A percentile compares a stretch with the other conserved stretches of the same genome.
Evolutionary conservation across 2,113 vertebrate species (phyloP).

Genomic region (Panurus biarmicus): DNA sequence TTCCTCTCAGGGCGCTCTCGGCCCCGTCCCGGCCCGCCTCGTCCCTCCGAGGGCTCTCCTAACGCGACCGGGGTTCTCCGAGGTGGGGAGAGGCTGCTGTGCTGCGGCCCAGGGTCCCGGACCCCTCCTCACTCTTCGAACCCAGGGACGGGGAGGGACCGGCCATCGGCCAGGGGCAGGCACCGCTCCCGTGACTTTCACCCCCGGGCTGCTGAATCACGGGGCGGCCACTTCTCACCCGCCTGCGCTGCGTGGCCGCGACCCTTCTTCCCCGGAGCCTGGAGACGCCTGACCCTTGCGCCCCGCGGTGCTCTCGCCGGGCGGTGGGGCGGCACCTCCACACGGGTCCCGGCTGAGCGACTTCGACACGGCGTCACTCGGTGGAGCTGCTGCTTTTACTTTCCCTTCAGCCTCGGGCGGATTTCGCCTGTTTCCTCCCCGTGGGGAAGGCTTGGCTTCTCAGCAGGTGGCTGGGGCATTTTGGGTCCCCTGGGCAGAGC

Average conservation of each 20-base stretch:
- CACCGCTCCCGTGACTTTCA: not conserved
- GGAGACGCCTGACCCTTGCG: not conserved
- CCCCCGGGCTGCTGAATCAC: constrained; percentile 19
- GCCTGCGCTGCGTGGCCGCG: not conserved
- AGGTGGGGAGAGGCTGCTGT: not conserved
- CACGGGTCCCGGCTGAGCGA: not conserved
- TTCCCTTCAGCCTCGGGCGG: not conserved
- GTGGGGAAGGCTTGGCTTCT: not conserved
- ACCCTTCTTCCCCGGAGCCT: not conserved
- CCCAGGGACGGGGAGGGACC: not conserved
- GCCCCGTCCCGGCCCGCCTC: not conserved
- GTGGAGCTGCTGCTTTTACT: not conserved
- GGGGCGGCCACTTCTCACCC: not conserved
- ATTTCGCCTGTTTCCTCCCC: not conserved
- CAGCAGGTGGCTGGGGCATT: not conserved
- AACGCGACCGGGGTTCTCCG: not conserved
- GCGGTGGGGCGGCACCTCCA: not conserved
- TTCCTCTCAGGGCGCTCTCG: not conserved
- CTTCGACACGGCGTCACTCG: not conserved
- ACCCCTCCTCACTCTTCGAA: no score
- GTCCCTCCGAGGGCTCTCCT: not conserved
- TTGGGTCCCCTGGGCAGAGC: not conserved
- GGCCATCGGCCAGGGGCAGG: not conserved
- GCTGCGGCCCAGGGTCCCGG: not conserved
- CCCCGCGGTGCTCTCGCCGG: not conserved